phyloP scores from a whole-genome alignment of 2,797 vertebrate genomes.

The Silurus lanzhouensis region DNA sequence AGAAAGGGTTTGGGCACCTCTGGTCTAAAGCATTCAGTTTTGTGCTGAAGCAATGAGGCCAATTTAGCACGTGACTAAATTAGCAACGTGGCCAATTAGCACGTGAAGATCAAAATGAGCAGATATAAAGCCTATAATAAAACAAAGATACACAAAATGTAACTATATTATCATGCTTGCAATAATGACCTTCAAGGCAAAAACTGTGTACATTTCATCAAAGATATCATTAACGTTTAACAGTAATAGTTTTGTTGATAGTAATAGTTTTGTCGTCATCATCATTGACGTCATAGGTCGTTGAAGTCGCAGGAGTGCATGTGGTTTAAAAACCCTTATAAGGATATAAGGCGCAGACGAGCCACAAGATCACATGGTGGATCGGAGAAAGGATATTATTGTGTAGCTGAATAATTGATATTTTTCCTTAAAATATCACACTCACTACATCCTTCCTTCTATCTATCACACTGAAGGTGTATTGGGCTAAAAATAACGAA shows the following conservation, averaged over 20 bases:
- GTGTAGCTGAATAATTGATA: too few relatives aligned
- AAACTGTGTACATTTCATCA: neutral
- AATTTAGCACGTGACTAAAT: neutral
- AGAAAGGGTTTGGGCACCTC: too few relatives aligned
- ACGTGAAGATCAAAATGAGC: neutral
- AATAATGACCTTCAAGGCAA: neutral
- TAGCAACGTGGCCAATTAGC: too few relatives aligned
- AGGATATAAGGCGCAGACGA: too few relatives aligned
- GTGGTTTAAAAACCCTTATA: neutral
- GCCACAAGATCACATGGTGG: too few relatives aligned
- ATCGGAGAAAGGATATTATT: neutral
- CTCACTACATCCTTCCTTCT: neutral
- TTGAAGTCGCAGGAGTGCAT: neutral
- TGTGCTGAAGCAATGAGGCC: neutral
- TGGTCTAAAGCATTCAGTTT: neutral
- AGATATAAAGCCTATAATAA: neutral
- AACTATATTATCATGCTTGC: neutral
- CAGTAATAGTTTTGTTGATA: too few relatives aligned
- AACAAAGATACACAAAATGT: neutral
- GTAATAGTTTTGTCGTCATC: too few relatives aligned
- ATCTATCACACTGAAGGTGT: neutral
- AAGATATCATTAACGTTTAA: too few relatives aligned
- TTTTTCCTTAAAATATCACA: neutral
- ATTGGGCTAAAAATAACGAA: neutral
- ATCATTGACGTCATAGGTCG: too few relatives aligned